phyloP scores from a whole-genome alignment of 2,797 vertebrate genomes.

The Arvicola amphibius region DNA sequence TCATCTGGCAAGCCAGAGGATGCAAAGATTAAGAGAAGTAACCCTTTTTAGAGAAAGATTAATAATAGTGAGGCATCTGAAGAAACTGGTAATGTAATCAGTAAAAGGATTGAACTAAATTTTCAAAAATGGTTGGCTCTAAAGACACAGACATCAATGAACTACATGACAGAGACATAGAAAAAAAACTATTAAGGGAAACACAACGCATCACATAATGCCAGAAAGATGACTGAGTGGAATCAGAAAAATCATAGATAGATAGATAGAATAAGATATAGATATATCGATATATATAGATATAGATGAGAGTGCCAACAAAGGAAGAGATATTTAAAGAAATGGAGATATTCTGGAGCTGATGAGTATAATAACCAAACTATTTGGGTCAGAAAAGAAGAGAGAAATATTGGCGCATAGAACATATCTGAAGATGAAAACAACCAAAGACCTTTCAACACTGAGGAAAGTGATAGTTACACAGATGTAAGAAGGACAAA shows the following conservation, averaged over 20 bases:
- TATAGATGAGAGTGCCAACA: not conserved
- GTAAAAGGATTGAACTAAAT: not conserved
- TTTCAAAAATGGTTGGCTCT: not conserved
- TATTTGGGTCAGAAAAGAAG: not conserved
- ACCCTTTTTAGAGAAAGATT: not conserved
- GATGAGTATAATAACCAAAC: not conserved
- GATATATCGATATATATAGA: too few relatives aligned
- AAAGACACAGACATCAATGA: not conserved
- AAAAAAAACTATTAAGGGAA: not conserved
- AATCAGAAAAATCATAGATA: not conserved
- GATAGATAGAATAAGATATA: too few relatives aligned
- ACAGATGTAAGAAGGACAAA: not conserved
- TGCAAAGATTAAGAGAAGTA: not conserved
- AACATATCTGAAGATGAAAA: not conserved
- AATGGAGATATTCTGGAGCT: not conserved
- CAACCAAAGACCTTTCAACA: not conserved
- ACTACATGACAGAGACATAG: not conserved
- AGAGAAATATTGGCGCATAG: not conserved
- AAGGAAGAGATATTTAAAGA: not conserved
- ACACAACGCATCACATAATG: not conserved
- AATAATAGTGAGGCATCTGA: not conserved
- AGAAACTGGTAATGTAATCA: not conserved
- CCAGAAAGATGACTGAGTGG: not conserved
- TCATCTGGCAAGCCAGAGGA: not conserved
- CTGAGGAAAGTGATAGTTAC: not conserved